phyloP scores from a whole-genome alignment of 1,140 invertebrate species.

The Calliphora vicina region DNA sequence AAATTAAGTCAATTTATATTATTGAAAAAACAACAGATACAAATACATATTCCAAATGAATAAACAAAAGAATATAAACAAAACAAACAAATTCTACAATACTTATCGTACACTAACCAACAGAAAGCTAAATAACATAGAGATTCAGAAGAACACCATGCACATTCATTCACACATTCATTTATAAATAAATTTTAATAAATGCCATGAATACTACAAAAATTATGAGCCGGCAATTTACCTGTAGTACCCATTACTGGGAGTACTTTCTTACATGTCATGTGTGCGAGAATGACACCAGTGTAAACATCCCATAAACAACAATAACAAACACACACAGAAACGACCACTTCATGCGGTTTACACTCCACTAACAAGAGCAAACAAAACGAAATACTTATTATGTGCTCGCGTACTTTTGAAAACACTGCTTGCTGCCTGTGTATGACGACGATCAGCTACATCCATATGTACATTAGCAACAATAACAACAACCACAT shows the following conservation, averaged over 20 bases:
- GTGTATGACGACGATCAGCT: neutral
- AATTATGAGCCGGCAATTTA: neutral
- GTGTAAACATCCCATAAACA: no score
- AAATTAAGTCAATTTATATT: no score
- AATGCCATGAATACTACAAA: neutral
- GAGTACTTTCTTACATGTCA: neutral
- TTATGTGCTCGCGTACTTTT: no score
- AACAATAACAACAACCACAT: no score
- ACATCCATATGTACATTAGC: neutral
- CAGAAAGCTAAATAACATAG: no score
- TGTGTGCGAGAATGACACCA: neutral
- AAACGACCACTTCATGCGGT: neutral
- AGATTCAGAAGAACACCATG: no score
- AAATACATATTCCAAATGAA: no score
- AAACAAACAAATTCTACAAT: no score
- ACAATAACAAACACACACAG: neutral
- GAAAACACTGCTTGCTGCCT: neutral
- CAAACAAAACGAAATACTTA: neutral
- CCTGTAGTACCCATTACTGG: neutral
- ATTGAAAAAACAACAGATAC: no score
- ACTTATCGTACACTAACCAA: no score
- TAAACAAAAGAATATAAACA: no score
- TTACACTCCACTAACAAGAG: neutral
- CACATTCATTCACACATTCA: no score
- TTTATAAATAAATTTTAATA: neutral